phyloP scores from a whole-genome alignment of 1,140 invertebrate genomes.

The Nomia melanderi region DNA sequence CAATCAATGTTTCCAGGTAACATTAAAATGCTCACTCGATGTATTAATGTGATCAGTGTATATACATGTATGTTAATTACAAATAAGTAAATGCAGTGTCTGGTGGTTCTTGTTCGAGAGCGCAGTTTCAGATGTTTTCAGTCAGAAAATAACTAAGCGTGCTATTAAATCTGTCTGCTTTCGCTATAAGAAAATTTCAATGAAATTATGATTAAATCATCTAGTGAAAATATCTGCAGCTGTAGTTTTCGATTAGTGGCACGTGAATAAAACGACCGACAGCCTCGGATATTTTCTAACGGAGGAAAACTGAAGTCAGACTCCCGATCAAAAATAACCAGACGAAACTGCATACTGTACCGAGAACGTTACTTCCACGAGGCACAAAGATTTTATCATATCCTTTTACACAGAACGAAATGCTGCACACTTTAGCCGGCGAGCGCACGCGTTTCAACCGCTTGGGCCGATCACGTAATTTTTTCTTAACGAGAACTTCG shows the following conservation, averaged over 20 bases:
- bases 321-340: not conserved
- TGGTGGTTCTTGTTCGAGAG: not conserved
- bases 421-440: not conserved
- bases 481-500: not conserved
- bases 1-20: slow-evolving; percentile 19
- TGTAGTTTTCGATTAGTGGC: too few species aligned
- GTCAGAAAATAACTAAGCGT: not conserved
- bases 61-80: slow-evolving; percentile 30
- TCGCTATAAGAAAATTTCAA: too few species aligned
- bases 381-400: not conserved
- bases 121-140: not conserved
- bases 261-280: not conserved
- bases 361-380: not conserved
- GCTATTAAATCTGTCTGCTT: too few species aligned
- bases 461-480: not conserved
- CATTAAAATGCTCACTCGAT: slow-evolving; percentile 32
- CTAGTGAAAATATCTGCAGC: too few species aligned
- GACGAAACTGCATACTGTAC: not conserved
- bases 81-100: not conserved
- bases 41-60: slow-evolving; percentile 43
- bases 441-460: not conserved
- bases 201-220: too few species aligned
- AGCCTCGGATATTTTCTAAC: not conserved
- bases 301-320: not conserved
- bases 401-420: slow-evolving; percentile 21